phyloP scores from a whole-genome alignment of 1,140 invertebrate genomes.

The Drosophila nebulosa region DNA sequence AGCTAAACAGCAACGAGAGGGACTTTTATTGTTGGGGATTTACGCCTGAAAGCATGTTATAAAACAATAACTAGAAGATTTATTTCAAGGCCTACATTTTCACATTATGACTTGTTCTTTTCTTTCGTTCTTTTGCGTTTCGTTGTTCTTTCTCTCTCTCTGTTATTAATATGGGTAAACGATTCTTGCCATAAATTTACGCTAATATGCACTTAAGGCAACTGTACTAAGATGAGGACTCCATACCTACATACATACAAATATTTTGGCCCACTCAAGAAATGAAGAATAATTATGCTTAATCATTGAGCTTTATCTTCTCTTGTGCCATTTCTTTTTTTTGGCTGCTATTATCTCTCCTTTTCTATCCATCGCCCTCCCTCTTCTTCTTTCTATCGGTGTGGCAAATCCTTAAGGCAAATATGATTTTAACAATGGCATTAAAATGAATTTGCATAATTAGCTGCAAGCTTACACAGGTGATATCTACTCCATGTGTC shows the following conservation, averaged over 20 bases:
- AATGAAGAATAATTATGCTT: not conserved
- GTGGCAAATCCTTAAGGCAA: constrained; percentile 46
- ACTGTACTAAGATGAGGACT: not conserved
- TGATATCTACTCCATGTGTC: not conserved
- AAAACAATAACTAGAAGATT: constrained; percentile 72
- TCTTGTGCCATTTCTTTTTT: not conserved
- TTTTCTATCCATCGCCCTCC: not conserved
- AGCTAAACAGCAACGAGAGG: constrained; percentile 11
- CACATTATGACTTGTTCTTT: constrained; percentile 12
- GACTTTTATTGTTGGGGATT: constrained; percentile 63
- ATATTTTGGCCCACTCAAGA: not conserved
- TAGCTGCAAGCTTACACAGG: constrained; percentile 49
- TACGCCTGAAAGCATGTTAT: constrained; percentile 48
- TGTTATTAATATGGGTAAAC: constrained; percentile 27
- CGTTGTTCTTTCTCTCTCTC: not conserved
- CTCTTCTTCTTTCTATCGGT: too few relatives aligned
- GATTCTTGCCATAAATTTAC: constrained; percentile 2
- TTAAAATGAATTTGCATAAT: constrained; percentile 72
- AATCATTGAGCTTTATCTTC: constrained; percentile 27
- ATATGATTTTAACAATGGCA: constrained; percentile 60
- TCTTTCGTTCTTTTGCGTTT: constrained; percentile 7
- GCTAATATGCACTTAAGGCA: constrained; percentile 5
- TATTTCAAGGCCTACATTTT: constrained; percentile 42
- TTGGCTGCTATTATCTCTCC: not conserved
- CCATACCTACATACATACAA: not conserved